These are phyloP conservation scores for Bilobella aurantiaca DNA, from an alignment of 1,140 invertebrate genomes.

Conservation along the genomic window DNA sequence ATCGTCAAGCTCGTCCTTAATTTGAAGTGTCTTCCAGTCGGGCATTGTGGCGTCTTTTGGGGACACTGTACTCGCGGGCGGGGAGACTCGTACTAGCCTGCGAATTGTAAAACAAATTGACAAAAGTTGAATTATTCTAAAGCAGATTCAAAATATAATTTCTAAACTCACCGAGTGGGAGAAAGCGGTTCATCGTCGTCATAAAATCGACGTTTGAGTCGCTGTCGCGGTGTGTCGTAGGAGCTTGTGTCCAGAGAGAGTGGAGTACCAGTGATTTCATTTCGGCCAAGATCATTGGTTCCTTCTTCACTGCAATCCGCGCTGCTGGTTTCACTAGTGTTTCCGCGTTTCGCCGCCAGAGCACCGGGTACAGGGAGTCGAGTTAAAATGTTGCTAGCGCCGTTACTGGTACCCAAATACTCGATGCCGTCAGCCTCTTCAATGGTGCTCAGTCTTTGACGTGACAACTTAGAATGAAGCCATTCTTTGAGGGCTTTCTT, in stretches of 20 bases:
- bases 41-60: background rate
- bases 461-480: conserved; percentile 24
- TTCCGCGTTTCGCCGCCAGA: too few species aligned
- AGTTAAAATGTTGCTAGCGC: background rate
- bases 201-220: conserved; percentile 14
- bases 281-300: conserved; percentile 12
- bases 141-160: too few species aligned
- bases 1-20: background rate
- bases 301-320: conserved; percentile 26
- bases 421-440: background rate
- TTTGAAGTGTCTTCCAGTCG: background rate
- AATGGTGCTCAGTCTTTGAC: conserved; percentile 9
- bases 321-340: conserved; percentile 24
- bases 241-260: background rate
- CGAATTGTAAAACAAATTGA: too few species aligned
- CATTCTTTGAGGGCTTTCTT: conserved; percentile 29
- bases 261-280: background rate
- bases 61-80: background rate
- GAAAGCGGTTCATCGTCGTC: conserved; percentile 15
- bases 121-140: too few species aligned
- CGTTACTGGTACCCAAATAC: too few species aligned
- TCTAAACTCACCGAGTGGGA: too few species aligned
- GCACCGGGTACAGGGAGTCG: background rate
- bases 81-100: background rate
- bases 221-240: background rate